Base-by-base conservation (phyloP, 2,888 invertebrate species). In the Diaperis boleti region DNA sequence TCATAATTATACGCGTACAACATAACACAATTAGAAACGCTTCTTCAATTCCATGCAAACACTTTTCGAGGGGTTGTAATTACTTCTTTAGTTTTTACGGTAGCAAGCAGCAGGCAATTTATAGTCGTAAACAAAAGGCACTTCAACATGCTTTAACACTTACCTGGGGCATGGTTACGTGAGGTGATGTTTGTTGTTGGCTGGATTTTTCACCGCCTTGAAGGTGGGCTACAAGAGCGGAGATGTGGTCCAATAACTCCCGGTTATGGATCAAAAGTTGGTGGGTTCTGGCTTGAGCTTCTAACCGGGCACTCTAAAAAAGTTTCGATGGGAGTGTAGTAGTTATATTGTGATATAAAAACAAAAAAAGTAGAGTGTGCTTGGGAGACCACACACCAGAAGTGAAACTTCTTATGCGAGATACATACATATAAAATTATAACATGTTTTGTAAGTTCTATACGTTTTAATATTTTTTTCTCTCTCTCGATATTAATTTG, bases 211-310 rank as follows among this genome's bases (percentile, higher is more conserved):
- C 97, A 68, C 95, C 88, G 68, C 94, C 93, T 76, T 95, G 95
- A 65, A 98, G 87, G 72, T 94, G 91, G 3, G 91, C 87, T 10
- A 98, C 96, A 72, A 98, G 84, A 7, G 93, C 92, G 37, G 95
- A 92, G 75, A 98, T 94, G 81, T 98, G 98, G 77, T 97, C 96
- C 69, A 98, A 83, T 41, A 98, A 83, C 81, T 98, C 98, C 72
- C 95, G 91, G 83, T 98, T 98, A 79, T 98, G 96, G 50, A 95
- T 89, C 71, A 98, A 83, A 64, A 98, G 85, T 82, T 98, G 97
- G 79, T 98, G 96, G 3, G 96, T 96, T 70, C 96, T 88, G 10
- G 96, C 87, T 88, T 92, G 82, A 3, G 82, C 79, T 69, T 82
- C 82, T 69, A 82, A 69, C 66, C 82, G 73, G 7, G 82, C 82